phyloP scores from a whole-genome alignment of 2,113 vertebrate genomes.

The Heterotis niloticus region DNA sequence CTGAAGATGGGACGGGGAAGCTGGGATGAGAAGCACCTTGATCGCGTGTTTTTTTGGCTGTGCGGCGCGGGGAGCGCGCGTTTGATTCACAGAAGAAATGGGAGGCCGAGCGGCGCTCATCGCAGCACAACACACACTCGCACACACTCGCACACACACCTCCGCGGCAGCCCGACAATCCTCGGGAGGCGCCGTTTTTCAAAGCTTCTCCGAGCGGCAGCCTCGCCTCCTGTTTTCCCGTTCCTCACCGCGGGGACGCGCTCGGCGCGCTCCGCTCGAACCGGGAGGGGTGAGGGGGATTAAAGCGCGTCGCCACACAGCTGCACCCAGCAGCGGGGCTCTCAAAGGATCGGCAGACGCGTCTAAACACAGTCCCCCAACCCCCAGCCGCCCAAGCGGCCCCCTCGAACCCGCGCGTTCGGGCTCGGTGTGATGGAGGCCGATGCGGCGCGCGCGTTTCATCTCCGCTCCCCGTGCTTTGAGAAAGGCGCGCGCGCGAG shows the following conservation, averaged over 20 bases:
- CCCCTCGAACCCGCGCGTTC: neutral
- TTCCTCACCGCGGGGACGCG: neutral
- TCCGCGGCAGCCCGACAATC: neutral
- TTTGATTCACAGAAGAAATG: constrained; percentile 13
- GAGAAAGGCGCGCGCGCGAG: neutral
- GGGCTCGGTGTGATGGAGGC: neutral
- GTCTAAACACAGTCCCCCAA: constrained; percentile 16
- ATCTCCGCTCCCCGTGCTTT: neutral
- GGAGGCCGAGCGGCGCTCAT: neutral
- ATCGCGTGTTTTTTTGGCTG: constrained; percentile 9
- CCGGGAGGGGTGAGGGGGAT: constrained; percentile 1
- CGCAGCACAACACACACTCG: neutral
- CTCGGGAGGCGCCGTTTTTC: constrained; percentile 1
- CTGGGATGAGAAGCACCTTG: constrained; percentile 18
- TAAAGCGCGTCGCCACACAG: constrained; percentile 13
- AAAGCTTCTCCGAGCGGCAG: constrained; percentile 11
- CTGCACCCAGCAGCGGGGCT: constrained; percentile 15
- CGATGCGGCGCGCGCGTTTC: neutral
- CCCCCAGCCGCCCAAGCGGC: neutral
- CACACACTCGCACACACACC: constrained; percentile 6
- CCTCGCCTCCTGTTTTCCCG: neutral
- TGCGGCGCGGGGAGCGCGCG: neutral
- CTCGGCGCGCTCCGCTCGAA: constrained; percentile 3
- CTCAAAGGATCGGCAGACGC: neutral
- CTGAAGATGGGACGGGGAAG: neutral